Base-by-base conservation (phyloP, 2,888 invertebrate genomes). In the Danaus chrysippus region DNA sequence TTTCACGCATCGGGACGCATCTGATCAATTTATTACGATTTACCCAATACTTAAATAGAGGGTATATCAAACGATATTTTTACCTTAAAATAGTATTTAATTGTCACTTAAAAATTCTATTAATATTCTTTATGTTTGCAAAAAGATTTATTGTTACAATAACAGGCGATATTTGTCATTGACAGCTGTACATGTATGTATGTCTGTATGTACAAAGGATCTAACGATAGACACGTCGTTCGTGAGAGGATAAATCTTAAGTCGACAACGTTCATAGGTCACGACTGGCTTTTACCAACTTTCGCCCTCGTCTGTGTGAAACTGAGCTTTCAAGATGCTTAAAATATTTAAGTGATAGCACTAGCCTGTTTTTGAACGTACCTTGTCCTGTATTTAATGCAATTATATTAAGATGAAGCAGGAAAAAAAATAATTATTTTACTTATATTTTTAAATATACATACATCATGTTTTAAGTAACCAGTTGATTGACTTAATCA, bases 11-110 rank as follows among this genome's bases (percentile, higher is more conserved):
- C 54, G 15, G 15, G 12, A 41, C 41, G 13, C 34, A 54, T 54
- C 54, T 54, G 54, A 54, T 41, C 42, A 13, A 42, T 54, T 54
- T 42, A 42, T 55, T 55, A 55, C 17, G 42, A 70, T 56, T 56
- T 44, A 56, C 43, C 23, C 44, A 15, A 44, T 56, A 19, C 8
- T 56, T 44, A 43, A 43, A n/a, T 46, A 49, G 17, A 49, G 49
- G 49, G 10, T 10, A 49, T 17, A 49, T 49, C 17, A 17, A 15
- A 1, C 17, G 11, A 17, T 49, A 49, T 15, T 10, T 15, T 13
- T 17, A 10, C 49, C 10, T 49, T 49, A 49, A 17, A 15, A 23
- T 23, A 1, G 23, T 23, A 1, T 23, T 23, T 23, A 23, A 23
- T 5, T 23, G 8, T 34, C 23, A 5, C 23, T 34, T 34, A 34